These are phyloP conservation scores for Drosophila bocqueti DNA, from an alignment of 1,140 invertebrate genomes.

Conservation along the genomic window DNA sequence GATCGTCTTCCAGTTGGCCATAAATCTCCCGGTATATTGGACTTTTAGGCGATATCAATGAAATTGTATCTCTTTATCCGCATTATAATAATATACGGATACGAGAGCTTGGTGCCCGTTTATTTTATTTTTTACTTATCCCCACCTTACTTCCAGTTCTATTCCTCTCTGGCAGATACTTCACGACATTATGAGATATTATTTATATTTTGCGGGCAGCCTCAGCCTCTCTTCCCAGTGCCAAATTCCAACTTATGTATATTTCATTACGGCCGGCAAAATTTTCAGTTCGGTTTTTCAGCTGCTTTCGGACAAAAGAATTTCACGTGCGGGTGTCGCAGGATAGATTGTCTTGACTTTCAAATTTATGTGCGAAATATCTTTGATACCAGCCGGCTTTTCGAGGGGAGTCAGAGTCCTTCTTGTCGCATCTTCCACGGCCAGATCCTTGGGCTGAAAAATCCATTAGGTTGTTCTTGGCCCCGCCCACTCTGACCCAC, in stretches of 20 bases:
- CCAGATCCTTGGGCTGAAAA: conserved; percentile 45
- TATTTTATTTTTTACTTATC: not conserved
- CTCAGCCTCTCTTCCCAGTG: conserved; percentile 6
- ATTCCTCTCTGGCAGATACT: conserved; percentile 60
- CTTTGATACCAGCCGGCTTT: conserved; percentile 54
- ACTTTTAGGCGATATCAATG: conserved; percentile 85
- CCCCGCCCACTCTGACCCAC: conserved; percentile 40
- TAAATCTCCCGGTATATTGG: conserved; percentile 83
- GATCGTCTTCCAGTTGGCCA: conserved; percentile 73
- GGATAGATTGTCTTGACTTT: conserved; percentile 76
- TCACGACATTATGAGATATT: conserved; percentile 82
- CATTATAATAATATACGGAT: conserved; percentile 84
- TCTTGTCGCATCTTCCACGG: conserved; percentile 14
- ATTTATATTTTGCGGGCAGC: conserved; percentile 65
- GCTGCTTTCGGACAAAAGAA: conserved; percentile 68
- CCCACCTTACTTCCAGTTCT: conserved; percentile 32
- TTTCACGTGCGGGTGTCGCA: conserved; percentile 75
- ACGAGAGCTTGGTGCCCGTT: conserved; percentile 31
- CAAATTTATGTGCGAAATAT: conserved; percentile 83
- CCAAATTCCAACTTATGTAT: conserved; percentile 62
- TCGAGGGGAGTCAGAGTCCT: conserved; percentile 11
- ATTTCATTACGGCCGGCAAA: conserved; percentile 70
- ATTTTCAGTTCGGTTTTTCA: conserved; percentile 39
- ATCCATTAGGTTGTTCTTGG: conserved; percentile 63
- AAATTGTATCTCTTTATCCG: conserved; percentile 85